Base-by-base conservation (phyloP, 2,888 invertebrate species). In the Sinodicranocentrus sp. region DNA sequence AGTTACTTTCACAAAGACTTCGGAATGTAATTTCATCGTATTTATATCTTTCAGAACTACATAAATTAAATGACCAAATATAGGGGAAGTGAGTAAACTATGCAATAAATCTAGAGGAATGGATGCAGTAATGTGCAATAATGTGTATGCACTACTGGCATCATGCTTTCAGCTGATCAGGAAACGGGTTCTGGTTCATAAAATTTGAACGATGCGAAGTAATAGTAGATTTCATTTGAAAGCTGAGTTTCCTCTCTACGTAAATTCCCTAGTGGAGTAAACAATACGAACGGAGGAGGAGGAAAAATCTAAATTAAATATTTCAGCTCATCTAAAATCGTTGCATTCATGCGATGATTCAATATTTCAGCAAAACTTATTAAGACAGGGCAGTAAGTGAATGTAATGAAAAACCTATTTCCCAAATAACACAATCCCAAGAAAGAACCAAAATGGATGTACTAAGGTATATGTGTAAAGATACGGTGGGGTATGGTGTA, bases 51-150 rank as follows among this genome's bases (percentile, higher is more conserved):
- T 33, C 33, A 33, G n/a, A n/a, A n/a, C n/a, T n/a, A n/a, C n/a
- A n/a, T 17, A 52, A 57, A 57, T 57, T 57, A 23, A 25, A 25
- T 23, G 57, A 25, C 48, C 48, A 48, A 48, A 48, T 15, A 15
- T n/a, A 48, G 10, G 10, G 33, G 33, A 33, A 10, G 25, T 23
- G 25, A 21, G 52, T 76, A 61, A 39, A 76, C 21, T 54, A 76
- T 67, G 65, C 33, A 21, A 65, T 76, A 76, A 76, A 76, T 76
- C 76, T 63, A 65, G 76, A 28, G 39, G 23, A 65, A 67, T 52
- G 52, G 57, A 57, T 57, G 57, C 25, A 57, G 57, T 13, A 57
- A 57, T 57, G 57, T 57, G 57, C 57, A 57, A 57, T 25, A 57
- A 25, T 57, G 57, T 21, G 57, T 25, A 57, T 25, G 13, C 15